phyloP scores from a whole-genome alignment of 2,113 vertebrate genomes.

The Apteryx owenii region DNA sequence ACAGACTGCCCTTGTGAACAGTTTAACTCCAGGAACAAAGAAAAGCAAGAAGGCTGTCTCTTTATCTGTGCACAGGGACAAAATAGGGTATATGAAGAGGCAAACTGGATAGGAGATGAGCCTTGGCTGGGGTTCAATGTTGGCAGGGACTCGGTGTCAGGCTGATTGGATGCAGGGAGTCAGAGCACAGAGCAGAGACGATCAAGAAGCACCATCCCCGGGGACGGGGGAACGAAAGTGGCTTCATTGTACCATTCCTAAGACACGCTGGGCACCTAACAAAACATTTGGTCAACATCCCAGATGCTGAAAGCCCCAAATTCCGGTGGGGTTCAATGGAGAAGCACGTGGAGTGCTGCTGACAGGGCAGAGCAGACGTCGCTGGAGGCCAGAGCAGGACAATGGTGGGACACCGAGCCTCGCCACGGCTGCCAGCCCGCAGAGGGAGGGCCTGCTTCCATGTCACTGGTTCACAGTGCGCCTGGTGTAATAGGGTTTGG shows the following conservation, averaged over 20 bases:
- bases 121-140: neutral
- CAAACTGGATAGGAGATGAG: neutral
- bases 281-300: constrained; percentile 26
- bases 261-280: constrained; percentile 19
- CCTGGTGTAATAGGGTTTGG: constrained; percentile 18
- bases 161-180: neutral
- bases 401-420: constrained; percentile 19
- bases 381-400: constrained; percentile 34
- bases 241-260: constrained; percentile 15
- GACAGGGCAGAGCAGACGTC: neutral
- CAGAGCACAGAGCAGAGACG: neutral
- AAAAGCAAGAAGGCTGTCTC: neutral
- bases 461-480: neutral
- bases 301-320: neutral
- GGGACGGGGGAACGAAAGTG: neutral
- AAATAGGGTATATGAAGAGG: neutral
- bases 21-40: neutral
- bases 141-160: neutral
- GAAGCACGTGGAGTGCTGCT: constrained; percentile 34
- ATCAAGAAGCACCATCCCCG: neutral
- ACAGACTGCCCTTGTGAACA: neutral
- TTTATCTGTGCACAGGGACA: neutral
- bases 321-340: constrained; percentile 2
- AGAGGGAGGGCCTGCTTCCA: neutral
- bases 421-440: neutral